Evolutionary conservation across 2,113 vertebrate species (phyloP).

Genomic region (Calidris pygmaea): DNA sequence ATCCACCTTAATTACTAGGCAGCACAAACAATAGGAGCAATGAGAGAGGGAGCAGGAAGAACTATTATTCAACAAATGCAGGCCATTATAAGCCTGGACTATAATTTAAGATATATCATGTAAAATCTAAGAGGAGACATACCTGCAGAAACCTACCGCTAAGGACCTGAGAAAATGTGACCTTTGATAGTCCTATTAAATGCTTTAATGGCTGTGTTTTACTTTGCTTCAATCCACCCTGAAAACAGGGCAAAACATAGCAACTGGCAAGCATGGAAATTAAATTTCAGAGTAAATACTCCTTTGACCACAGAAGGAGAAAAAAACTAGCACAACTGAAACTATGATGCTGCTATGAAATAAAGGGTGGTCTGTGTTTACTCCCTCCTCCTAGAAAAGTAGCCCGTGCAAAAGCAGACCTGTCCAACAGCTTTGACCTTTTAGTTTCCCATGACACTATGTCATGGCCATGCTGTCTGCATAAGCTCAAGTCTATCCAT

Average conservation of each 20-base stretch:
- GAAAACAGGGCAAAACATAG: not conserved
- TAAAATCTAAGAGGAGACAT: not conserved
- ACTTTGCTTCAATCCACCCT: not conserved
- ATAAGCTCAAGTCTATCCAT: not conserved
- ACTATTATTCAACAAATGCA: not conserved
- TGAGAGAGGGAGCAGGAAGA: not conserved
- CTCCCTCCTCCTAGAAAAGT: not conserved
- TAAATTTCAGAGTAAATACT: not conserved
- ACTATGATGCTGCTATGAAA: not conserved
- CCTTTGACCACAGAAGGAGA: not conserved
- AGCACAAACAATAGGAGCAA: not conserved
- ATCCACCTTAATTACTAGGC: not conserved
- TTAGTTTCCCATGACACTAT: not conserved
- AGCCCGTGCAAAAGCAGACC: not conserved
- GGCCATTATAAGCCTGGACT: not conserved
- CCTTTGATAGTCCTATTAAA: not conserved
- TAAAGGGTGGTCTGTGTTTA: not conserved
- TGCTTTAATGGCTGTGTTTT: not conserved
- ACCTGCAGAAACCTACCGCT: not conserved
- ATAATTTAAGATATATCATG: not conserved
- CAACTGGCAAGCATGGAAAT: not conserved
- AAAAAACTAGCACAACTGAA: not conserved
- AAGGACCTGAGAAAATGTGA: not conserved
- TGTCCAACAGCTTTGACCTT: not conserved
- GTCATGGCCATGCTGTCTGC: not conserved